phyloP scores from a whole-genome alignment of 2,797 vertebrate genomes.

The Chlorospingus semifuscus region DNA sequence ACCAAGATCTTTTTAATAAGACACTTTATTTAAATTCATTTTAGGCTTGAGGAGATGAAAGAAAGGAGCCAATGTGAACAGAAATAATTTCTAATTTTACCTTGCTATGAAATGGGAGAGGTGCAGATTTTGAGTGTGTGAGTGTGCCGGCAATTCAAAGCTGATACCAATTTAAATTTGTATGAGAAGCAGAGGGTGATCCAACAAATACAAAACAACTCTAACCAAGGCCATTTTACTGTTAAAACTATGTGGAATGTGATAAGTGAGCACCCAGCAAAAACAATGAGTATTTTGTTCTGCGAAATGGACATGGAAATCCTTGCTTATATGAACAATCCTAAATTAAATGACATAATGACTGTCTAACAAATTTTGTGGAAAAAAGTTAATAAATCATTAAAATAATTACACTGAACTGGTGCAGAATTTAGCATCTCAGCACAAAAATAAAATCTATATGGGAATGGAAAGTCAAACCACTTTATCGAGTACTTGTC shows the following conservation, averaged over 20 bases:
- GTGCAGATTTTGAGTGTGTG: not conserved
- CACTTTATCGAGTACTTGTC: not conserved
- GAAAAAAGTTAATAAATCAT: not conserved
- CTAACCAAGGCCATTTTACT: not conserved
- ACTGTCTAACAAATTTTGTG: not conserved
- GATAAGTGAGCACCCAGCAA: not conserved
- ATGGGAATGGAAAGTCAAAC: not conserved
- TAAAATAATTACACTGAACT: not conserved
- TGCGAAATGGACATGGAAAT: not conserved
- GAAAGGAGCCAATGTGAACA: not conserved
- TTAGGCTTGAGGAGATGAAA: not conserved
- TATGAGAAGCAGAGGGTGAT: not conserved
- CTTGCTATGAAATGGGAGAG: not conserved
- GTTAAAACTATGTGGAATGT: not conserved
- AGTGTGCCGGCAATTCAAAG: not conserved
- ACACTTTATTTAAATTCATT: not conserved
- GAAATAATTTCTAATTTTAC: slow-evolving; percentile 5
- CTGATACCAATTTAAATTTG: not conserved
- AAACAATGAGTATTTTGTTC: not conserved
- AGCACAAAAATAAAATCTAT: not conserved
- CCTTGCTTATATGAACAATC: not conserved
- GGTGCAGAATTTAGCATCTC: not conserved
- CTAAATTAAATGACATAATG: not conserved
- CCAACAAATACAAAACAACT: not conserved
- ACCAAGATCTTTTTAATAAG: not conserved